Evolutionary conservation across 2,888 invertebrate genomes (phyloP), one percentile per base, ranked within the genome.

Genomic region (Monoplex corrugatus): DNA sequence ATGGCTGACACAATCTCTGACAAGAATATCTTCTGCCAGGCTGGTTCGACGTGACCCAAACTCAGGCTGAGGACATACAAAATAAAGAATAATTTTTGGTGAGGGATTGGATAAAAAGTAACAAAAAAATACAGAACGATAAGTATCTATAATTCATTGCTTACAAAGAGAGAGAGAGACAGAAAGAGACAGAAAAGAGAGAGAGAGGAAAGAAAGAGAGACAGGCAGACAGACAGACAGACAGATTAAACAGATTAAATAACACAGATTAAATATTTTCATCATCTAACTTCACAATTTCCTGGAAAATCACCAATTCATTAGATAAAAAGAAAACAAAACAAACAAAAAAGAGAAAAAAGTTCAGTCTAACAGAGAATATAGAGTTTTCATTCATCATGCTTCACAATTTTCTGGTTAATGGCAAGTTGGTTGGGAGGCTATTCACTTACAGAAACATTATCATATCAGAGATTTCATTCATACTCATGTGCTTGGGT

Each of bases 21-120:
- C 98, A 86, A 98, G 96, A 94, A 97, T 97, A 93, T 98, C 98
- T 35, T 94, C 94, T 23, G 97, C 97, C 95, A 97, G 97, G 92
- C 97, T 94, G 43, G 93, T 92, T 72, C 98, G 97, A 95, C 95
- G 91, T 3, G 88, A 88, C 16, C 44, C 88, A 35, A 88, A 83
- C 45, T 88, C 88, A 10, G 57, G 88, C 78, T 80, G 50, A 13
- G 80, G 38, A 23, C 50, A 50, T 50, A 50, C 10, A 50, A 50
- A 8, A 50, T 16, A 50, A 8, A 72, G 28, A 72, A 72, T 23
- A 10, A 72, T 72, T 5, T 23, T 8, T n/a, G 28, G 28, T 50
- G 50, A 19, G 10, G 57, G 16, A 23, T 10, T 57, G 28, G 57
- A 28, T 23, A 57, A 57, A 57, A 16, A 57, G 28, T 16, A 57